These are phyloP conservation scores for Sinosuthora webbiana DNA, from an alignment of 2,113 vertebrate species.

Conservation along the genomic window DNA sequence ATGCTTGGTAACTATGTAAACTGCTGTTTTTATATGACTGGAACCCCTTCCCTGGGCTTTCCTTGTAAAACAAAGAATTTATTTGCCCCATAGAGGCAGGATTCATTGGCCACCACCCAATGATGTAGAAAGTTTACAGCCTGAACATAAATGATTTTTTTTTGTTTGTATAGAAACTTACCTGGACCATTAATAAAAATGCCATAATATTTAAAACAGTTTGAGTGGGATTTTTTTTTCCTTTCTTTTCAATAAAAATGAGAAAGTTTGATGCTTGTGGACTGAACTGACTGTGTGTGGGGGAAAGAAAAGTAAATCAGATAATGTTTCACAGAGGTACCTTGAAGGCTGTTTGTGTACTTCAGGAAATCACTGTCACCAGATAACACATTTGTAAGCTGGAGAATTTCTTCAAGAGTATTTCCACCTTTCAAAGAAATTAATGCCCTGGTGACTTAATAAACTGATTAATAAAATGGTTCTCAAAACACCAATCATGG, in stretches of 20 bases:
- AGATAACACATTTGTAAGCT: background rate
- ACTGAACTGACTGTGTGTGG: background rate
- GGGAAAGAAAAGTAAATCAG: background rate
- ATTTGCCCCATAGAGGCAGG: background rate
- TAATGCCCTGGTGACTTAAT: background rate
- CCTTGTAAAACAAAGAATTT: background rate
- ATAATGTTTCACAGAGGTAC: background rate
- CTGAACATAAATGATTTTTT: background rate
- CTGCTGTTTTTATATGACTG: background rate
- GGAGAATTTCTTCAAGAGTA: background rate
- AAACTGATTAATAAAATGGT: background rate
- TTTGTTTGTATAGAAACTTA: background rate
- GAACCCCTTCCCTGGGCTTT: background rate
- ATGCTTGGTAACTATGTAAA: background rate
- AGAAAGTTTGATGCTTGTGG: background rate
- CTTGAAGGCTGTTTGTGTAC: background rate
- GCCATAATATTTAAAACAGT: background rate
- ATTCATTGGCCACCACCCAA: background rate
- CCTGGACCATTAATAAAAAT: conserved; percentile 34
- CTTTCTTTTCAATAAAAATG: background rate
- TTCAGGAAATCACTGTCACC: background rate
- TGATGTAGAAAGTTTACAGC: background rate
- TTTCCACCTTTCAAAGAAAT: background rate
- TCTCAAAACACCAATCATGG: background rate
- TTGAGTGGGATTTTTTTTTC: background rate